Percentiles rank a stretch among this genome's conserved stretches.
Evolutionary conservation across 2,888 invertebrate species (phyloP).

Genomic region (Lycaena phlaeas): DNA sequence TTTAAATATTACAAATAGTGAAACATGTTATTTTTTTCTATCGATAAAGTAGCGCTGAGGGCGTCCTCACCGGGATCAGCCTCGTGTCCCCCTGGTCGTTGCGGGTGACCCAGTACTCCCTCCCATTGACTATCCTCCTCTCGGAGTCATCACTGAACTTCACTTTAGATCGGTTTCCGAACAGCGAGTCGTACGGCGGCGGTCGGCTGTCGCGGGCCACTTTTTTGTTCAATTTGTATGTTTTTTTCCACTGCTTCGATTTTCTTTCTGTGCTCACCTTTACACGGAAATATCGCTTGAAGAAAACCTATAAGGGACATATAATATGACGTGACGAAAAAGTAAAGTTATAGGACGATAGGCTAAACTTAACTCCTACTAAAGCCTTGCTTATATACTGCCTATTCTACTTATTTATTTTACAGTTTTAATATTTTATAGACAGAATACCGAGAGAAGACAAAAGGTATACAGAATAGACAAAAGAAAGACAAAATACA

Average conservation of each 20-base stretch:
- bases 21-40: constrained; percentile 5
- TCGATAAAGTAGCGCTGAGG: constrained; percentile 83
- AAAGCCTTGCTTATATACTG: no score
- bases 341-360: no score
- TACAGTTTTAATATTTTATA: no score
- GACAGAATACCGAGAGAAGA: no score
- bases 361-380: no score
- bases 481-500: no score
- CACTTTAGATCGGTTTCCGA: constrained; percentile 42
- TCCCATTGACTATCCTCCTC: constrained; percentile 78
- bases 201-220: constrained; percentile 56
- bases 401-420: no score
- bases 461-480: no score
- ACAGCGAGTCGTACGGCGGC: constrained; percentile 78
- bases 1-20: no score
- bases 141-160: constrained; percentile 42
- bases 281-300: constrained; percentile 32
- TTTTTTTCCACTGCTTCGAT: constrained; percentile 13
- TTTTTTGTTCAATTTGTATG: constrained; percentile 1
- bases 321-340: no score
- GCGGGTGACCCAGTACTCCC: constrained; percentile 81
- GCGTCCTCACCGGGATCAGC: constrained; percentile 81
- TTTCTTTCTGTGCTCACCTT: constrained; percentile 22
- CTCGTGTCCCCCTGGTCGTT: constrained; percentile 75
- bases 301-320: constrained; percentile 36